Evolutionary conservation across 2,888 invertebrate species (phyloP), one percentile per base, ranked within the genome.

Genomic region (Stegophylla sp.): DNA sequence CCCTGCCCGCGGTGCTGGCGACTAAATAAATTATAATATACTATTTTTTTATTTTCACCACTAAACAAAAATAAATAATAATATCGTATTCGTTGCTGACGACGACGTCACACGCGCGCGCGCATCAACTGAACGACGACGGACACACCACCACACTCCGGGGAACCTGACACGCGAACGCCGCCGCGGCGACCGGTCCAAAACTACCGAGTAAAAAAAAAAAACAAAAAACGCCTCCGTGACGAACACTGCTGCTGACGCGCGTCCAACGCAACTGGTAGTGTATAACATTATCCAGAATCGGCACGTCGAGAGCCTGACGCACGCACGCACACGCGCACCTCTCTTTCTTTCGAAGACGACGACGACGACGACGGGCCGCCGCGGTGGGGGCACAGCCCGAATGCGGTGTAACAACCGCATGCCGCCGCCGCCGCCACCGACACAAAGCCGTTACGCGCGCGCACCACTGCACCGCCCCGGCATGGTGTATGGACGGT

Each of bases 401-500:
- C 48, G 28, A 53, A 23, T 28, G 45, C 76, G 56, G 76, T 77
- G 76, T 67, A 66, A 76, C 76, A 66, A 76, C 76, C 76, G 66
- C 76, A 76, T 76, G 66, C 76, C 76, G 53, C 43, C 77, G 43
- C 67, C 26, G 51, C 41, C 51, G 59, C 43, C 56, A 41, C 23
- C 59, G 23, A 59, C 59, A n/a, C n/a, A n/a, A n/a, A n/a, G n/a
- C n/a, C n/a, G n/a, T n/a, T n/a, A n/a, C n/a, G n/a, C n/a, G n/a
- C n/a, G n/a, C n/a, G n/a, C n/a, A n/a, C n/a, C n/a, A n/a, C n/a
- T n/a, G 56, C 77, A 77, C 77, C 45, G 45, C 43, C 45, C 77
- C 66, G 56, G 43, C 26, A 48, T 13, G 20, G 48, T 13, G 45
- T 34, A 5, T 34, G 3, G 34, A 34, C 34, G 34, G 34, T 34